Percentiles rank a stretch among this genome's conserved stretches.
These are phyloP conservation scores for Apamea epomidion DNA, from an alignment of 2,888 invertebrate genomes.

Conservation along the genomic window DNA sequence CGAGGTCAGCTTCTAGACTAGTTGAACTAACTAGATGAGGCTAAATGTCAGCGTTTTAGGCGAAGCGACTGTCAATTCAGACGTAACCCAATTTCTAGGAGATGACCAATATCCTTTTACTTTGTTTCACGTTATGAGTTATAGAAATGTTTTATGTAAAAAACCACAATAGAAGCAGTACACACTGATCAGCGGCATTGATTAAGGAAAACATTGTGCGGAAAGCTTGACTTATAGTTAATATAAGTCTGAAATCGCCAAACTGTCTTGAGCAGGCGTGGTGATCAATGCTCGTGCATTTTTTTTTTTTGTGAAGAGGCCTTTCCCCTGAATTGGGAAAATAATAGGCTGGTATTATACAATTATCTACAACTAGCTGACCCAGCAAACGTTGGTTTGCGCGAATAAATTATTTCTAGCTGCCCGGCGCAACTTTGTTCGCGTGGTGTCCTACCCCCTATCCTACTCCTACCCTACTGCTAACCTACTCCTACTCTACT, in stretches of 20 bases:
- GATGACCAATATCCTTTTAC: not conserved
- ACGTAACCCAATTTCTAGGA: not conserved
- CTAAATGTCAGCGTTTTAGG: constrained; percentile 23
- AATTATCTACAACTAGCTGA: not conserved
- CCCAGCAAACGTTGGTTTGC: no score
- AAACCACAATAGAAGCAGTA: no score
- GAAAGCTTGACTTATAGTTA: not conserved
- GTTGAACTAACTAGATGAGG: not conserved
- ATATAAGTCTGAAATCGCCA: no score
- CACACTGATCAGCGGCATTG: no score
- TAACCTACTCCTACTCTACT: no score
- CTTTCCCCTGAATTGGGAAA: not conserved
- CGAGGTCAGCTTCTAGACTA: constrained; percentile 13
- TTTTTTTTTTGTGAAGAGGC: not conserved
- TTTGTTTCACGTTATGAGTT: not conserved
- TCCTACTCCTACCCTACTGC: no score
- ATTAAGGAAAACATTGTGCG: not conserved
- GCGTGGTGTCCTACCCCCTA: no score
- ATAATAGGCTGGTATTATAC: not conserved
- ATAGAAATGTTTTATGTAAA: not conserved
- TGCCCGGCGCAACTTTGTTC: no score
- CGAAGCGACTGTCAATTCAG: constrained; percentile 14
- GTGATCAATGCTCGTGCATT: not conserved
- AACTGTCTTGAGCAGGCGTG: not conserved
- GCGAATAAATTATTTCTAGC: no score